phyloP scores from a whole-genome alignment of 2,113 vertebrate species.

The Chelonoidis abingdonii region DNA sequence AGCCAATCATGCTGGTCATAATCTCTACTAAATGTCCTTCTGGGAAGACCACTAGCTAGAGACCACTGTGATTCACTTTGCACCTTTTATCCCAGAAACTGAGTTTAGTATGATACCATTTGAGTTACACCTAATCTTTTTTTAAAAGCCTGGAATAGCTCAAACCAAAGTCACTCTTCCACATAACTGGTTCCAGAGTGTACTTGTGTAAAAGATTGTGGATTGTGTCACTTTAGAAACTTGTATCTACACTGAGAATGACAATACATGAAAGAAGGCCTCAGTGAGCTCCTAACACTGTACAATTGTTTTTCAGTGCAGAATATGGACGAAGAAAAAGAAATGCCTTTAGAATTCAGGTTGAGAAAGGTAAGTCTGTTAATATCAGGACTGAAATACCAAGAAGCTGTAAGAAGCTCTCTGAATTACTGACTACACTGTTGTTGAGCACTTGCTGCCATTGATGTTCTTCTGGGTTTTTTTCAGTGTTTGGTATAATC shows the following conservation, averaged over 20 bases:
- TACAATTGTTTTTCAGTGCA: conserved; percentile 75
- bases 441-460: neutral
- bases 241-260: neutral
- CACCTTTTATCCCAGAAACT: neutral
- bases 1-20: neutral
- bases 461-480: neutral
- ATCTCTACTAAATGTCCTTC: neutral
- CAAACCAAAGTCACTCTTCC: rapidly evolving
- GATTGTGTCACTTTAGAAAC: neutral
- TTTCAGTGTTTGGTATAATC: conserved; percentile 86
- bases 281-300: neutral
- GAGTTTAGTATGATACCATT: neutral
- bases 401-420: neutral
- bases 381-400: neutral
- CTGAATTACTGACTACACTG: neutral
- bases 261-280: rapidly evolving
- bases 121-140: neutral
- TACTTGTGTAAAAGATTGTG: neutral
- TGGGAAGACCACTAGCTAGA: neutral
- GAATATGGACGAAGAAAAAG: conserved; percentile 95
- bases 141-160: neutral
- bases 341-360: conserved; percentile 94
- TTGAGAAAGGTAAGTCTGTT: conserved; percentile 88
- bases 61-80: neutral
- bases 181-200: neutral